A percentile compares a stretch with the other conserved stretches of the same genome.
phyloP scores from a whole-genome alignment of 1,140 invertebrate genomes.

The Pissodes strobi region DNA sequence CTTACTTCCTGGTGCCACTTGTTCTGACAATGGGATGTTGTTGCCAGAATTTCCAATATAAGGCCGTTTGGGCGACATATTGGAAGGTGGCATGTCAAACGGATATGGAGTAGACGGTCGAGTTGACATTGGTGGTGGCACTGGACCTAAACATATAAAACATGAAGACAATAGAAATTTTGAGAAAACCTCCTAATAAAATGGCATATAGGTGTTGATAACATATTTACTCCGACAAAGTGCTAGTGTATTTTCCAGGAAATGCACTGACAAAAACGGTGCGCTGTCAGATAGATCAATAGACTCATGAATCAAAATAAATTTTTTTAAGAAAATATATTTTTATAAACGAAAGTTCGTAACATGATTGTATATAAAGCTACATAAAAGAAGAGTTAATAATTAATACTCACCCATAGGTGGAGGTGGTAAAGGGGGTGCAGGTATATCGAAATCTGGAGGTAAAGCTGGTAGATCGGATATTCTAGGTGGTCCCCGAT shows the following conservation, averaged over 20 bases:
- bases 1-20: conserved; percentile 42
- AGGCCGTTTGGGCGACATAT: conserved; percentile 39
- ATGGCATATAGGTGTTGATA: too few species aligned
- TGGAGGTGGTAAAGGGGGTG: conserved; percentile 59
- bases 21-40: neutral
- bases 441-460: conserved; percentile 68
- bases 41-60: conserved; percentile 1
- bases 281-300: too few species aligned
- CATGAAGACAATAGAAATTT: too few species aligned
- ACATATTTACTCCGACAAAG: too few species aligned
- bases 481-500: conserved; percentile 82
- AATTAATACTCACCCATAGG: conserved; percentile 10
- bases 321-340: too few species aligned
- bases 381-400: too few species aligned
- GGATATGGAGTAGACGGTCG: conserved; percentile 68
- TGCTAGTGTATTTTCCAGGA: too few species aligned
- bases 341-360: too few species aligned
- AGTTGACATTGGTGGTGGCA: conserved; percentile 58
- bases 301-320: too few species aligned
- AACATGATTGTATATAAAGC: neutral
- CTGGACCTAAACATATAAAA: conserved; percentile 44
- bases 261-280: too few species aligned
- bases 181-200: too few species aligned
- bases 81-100: conserved; percentile 66
- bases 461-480: conserved; percentile 72